Base-by-base conservation (phyloP, 1,140 invertebrate genomes). In the Cydia splendana region DNA sequence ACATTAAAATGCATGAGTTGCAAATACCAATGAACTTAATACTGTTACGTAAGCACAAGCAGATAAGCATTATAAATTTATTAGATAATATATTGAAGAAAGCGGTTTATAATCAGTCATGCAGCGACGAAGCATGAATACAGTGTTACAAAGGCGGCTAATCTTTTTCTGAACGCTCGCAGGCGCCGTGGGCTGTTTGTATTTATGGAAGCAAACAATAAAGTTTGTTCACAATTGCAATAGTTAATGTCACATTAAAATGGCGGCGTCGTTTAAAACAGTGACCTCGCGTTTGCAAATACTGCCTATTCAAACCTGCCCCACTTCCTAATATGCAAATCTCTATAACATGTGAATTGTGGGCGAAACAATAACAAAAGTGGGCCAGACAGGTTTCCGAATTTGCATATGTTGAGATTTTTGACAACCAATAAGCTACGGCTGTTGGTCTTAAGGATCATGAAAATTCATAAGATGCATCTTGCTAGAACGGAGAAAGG, bases 261-360 rank as follows among this genome's bases (percentile, higher is more conserved):
- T 48, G 48, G 15, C 74, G 79, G 76, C 75, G 79, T 62, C 74
- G 77, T 76, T 76, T 76, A 76, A 74, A 78, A 82, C 71, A 67
- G 75, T 74, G 88, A 84, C 88, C 88, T 90, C 88, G 82, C 82
- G 75, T 85, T 84, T 82, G 84, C 85, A 83, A 88, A 86, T 85
- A 84, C 77, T 85, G 82, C 75, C 84, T 84, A 88, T 89, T 85
- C 81, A 87, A 86, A 87, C 77, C 30, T 86, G 88, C 75, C 88
- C 89, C 81, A 90, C 88, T 91, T 92, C 89, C 86, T 87, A 89
- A 91, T 88, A 92, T 92, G 89, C 85, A 87, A 90, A 91, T 90
- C 82, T 78, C 81, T 78, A 81, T 86, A 80, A 84, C 85, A 88
- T 84, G 81, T 85, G 84, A 88, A 89, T 86, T 82, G 86, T 89